phyloP scores from a whole-genome alignment of 2,113 vertebrate genomes.

The Gopherus evgoodei region DNA sequence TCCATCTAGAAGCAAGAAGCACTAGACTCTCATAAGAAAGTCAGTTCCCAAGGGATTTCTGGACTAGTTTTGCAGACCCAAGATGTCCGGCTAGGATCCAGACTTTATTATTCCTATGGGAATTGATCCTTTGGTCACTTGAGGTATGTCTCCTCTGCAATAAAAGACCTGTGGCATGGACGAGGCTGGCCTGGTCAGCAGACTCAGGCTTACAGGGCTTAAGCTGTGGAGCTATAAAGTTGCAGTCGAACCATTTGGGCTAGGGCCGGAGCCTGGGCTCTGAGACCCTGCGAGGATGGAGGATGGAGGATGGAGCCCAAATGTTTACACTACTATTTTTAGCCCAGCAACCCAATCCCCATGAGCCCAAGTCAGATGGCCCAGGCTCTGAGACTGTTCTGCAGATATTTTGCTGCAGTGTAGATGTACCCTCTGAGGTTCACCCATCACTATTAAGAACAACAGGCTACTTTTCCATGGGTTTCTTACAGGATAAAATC shows the following conservation, averaged over 20 bases:
- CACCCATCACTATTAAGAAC: not conserved
- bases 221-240: not conserved
- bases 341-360: not conserved
- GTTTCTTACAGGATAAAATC: not conserved
- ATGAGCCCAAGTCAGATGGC: not conserved
- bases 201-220: not conserved
- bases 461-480: not conserved
- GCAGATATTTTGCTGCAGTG: not conserved
- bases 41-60: not conserved
- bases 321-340: not conserved
- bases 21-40: not conserved
- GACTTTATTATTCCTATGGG: not conserved
- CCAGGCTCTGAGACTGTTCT: not conserved
- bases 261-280: not conserved
- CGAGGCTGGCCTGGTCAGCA: not conserved
- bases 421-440: not conserved
- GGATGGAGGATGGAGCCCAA: no score
- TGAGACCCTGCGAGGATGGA: no score
- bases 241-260: not conserved
- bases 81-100: not conserved
- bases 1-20: not conserved
- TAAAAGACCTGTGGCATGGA: not conserved
- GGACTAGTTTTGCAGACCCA: not conserved
- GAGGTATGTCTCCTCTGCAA: not conserved
- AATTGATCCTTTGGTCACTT: not conserved